A percentile compares a stretch with the other conserved stretches of the same genome.
Evolutionary conservation across 2,888 invertebrate genomes (phyloP).

Genomic region (Phaonia tiefii): DNA sequence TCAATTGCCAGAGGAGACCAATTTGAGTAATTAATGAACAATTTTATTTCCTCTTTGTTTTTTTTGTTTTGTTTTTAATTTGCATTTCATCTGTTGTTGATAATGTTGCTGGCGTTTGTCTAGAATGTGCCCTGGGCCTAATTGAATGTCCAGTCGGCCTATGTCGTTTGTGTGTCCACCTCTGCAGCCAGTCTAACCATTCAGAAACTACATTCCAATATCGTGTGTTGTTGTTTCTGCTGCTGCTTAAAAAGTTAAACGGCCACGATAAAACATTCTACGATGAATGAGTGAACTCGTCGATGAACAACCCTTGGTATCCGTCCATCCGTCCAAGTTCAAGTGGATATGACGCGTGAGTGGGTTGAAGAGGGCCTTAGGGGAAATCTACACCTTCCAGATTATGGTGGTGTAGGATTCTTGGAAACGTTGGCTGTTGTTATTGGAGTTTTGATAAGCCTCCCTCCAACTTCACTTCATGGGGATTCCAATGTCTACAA

Average conservation of each 20-base stretch:
- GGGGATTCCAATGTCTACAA: background rate
- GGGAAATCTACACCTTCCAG: background rate
- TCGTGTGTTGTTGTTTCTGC: conserved; percentile 17
- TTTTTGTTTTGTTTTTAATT: conserved; percentile 20
- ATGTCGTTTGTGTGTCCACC: too few relatives aligned
- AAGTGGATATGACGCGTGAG: background rate
- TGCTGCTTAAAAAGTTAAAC: conserved; percentile 41
- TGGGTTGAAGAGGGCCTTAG: background rate
- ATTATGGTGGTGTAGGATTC: background rate
- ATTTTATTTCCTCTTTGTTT: conserved; percentile 22
- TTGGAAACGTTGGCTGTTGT: background rate
- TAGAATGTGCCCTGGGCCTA: conserved; percentile 32
- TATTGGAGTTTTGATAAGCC: conserved; percentile 5
- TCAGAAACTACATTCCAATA: background rate
- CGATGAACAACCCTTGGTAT: conserved; percentile 1
- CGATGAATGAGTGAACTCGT: conserved; percentile 11
- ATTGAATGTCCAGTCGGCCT: conserved; percentile 54
- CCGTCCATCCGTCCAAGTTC: background rate
- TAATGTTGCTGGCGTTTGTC: conserved; percentile 34
- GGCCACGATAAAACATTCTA: conserved; percentile 43
- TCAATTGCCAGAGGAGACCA: conserved; percentile 4
- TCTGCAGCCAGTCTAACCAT: background rate
- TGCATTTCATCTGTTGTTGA: conserved; percentile 32
- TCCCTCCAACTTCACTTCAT: background rate
- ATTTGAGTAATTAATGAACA: conserved; percentile 62